Evolutionary conservation across 2,797 vertebrate genomes (phyloP).

Genomic region (Limosa lapponica): DNA sequence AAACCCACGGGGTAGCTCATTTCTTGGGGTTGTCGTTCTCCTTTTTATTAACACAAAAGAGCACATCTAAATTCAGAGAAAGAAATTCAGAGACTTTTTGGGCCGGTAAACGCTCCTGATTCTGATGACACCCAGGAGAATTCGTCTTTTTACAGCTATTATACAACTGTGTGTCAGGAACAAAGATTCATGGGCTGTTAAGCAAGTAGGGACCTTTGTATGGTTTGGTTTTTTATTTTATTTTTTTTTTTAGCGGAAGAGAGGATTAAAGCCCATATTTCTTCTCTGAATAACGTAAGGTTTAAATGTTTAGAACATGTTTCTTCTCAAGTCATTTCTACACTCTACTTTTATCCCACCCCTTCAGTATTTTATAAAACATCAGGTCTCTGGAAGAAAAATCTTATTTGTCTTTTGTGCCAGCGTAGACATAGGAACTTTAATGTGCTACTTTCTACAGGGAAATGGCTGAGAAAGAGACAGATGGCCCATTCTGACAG

Average conservation of each 20-base stretch:
- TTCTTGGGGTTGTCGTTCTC: background rate
- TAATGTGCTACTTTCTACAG: background rate
- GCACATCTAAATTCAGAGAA: background rate
- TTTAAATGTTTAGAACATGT: background rate
- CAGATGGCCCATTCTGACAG: constrained; percentile 25
- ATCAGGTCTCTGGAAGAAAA: background rate
- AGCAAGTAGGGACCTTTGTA: background rate
- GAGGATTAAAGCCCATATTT: background rate
- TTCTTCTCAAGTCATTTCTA: background rate
- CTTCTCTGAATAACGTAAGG: background rate
- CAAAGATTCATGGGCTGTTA: background rate
- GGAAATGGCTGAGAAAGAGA: constrained; percentile 23
- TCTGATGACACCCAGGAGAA: background rate
- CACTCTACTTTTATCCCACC: background rate
- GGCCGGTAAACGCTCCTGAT: background rate
- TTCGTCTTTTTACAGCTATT: background rate
- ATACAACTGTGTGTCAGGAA: background rate
- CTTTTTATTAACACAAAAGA: background rate
- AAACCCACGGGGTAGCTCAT: background rate
- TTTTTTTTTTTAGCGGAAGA: background rate
- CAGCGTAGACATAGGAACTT: background rate
- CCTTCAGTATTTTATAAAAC: constrained; percentile 5
- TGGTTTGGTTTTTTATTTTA: background rate
- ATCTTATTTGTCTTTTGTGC: background rate
- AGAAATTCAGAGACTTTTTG: background rate